Conservation (phyloP, 1,140 invertebrate genomes). For the Drosophila persimilis region DNA sequence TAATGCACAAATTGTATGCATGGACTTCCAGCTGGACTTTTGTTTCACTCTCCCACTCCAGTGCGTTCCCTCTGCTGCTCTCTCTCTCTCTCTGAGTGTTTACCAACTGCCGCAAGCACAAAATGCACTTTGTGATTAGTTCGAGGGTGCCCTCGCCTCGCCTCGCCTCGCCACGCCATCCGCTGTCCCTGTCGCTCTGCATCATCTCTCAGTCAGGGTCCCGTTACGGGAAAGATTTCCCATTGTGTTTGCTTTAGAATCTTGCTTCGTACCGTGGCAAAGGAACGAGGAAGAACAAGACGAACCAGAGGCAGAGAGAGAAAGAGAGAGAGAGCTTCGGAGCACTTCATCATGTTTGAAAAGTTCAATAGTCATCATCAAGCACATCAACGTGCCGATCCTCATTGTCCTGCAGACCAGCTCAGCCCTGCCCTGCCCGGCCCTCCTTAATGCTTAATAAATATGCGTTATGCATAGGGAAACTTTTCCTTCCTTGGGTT, state of each 20-base stretch:
- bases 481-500: constrained; percentile 44
- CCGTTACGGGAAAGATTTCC: constrained; percentile 44
- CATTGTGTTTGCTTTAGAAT: constrained; percentile 57
- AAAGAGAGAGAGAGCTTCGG: constrained; percentile 4
- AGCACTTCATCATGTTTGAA: constrained; percentile 75
- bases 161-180: constrained; percentile 1
- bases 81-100: constrained; percentile 37
- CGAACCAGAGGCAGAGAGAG: neutral
- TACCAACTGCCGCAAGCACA: constrained; percentile 77
- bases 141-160: constrained; percentile 62
- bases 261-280: constrained; percentile 24
- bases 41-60: constrained; percentile 44
- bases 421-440: constrained; percentile 26
- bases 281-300: constrained; percentile 2
- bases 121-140: constrained; percentile 81
- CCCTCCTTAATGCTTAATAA: constrained; percentile 73
- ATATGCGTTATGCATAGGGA: constrained; percentile 76
- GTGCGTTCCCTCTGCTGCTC: too few relatives aligned
- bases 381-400: constrained; percentile 76
- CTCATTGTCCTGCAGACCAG: constrained; percentile 36
- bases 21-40: constrained; percentile 72
- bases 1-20: constrained; percentile 71
- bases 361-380: constrained; percentile 79
- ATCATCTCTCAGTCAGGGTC: constrained; percentile 12
- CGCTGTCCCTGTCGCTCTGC: too few relatives aligned